Evolutionary conservation across 2,113 vertebrate genomes (phyloP).

Genomic region (Laticauda laticaudata): DNA sequence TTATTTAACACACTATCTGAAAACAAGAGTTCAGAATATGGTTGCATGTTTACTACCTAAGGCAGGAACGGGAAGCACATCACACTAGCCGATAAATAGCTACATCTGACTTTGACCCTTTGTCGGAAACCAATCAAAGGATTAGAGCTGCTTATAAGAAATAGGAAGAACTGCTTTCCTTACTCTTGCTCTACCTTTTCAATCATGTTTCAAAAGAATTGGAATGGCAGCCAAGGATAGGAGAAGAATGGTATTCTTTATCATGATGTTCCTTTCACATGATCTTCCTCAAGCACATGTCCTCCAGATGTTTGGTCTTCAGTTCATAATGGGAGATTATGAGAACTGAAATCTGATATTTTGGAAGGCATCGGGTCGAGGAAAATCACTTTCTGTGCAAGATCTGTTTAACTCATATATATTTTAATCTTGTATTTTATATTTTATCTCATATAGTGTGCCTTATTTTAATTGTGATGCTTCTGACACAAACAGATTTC

Average conservation of each 20-base stretch:
- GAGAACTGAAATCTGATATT: background rate
- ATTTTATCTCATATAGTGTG: background rate
- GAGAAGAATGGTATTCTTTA: background rate
- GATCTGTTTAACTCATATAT: background rate
- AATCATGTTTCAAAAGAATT: background rate
- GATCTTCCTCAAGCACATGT: background rate
- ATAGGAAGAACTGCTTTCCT: background rate
- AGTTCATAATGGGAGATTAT: background rate
- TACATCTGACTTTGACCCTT: background rate
- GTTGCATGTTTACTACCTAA: background rate
- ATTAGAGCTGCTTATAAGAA: background rate
- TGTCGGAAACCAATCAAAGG: background rate
- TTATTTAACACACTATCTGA: background rate
- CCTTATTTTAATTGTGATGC: background rate
- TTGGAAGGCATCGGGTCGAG: background rate
- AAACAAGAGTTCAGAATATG: background rate
- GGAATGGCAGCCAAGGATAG: background rate
- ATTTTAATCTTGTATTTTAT: background rate
- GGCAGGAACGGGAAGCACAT: background rate
- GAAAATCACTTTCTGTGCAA: background rate
- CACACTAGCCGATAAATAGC: background rate
- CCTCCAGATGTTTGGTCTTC: background rate
- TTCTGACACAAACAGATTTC: background rate
- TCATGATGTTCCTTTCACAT: background rate
- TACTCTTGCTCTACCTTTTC: background rate